Conservation (phyloP, 2,888 invertebrate species). For the Craniophora ligustri region DNA sequence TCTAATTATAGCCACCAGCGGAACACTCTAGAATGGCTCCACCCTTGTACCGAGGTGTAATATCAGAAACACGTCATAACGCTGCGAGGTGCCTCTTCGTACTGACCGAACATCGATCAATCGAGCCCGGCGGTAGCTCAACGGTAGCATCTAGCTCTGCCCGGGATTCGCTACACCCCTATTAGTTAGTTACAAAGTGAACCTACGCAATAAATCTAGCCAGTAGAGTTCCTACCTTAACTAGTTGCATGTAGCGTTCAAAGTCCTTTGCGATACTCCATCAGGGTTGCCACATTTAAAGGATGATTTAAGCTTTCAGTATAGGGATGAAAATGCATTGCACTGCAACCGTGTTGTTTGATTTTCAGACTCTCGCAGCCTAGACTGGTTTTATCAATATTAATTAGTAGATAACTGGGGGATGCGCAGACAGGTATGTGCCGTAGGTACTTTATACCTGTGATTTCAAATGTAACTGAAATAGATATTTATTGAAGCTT, state of each 20-base stretch:
- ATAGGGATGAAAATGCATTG: conserved; percentile 34
- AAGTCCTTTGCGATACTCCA: not conserved
- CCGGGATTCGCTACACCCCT: conserved; percentile 61
- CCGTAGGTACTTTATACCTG: not conserved
- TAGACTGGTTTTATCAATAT: conserved; percentile 46
- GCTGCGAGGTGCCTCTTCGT: not conserved
- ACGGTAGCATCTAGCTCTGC: conserved; percentile 50
- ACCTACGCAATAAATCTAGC: conserved; percentile 41
- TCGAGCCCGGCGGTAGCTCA: conserved; percentile 5
- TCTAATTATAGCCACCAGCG: not conserved
- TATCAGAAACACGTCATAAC: conserved; percentile 9
- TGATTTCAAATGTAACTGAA: not conserved
- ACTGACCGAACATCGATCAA: conserved; percentile 20
- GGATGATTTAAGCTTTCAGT: conserved; percentile 14
- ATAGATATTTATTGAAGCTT: not conserved
- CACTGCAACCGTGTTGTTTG: conserved; percentile 19
- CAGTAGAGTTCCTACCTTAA: conserved; percentile 45
- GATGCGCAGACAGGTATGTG: not conserved
- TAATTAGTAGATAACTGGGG: conserved; percentile 16
- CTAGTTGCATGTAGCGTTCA: conserved; percentile 24
- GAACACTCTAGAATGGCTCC: not conserved
- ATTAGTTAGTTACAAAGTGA: conserved; percentile 64
- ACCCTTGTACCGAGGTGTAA: not conserved
- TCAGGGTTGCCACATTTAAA: conserved; percentile 19
- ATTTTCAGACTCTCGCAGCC: conserved; percentile 23